Evolutionary conservation across 1,140 invertebrate species (phyloP).

Genomic region (Dreissena rostriformis): DNA sequence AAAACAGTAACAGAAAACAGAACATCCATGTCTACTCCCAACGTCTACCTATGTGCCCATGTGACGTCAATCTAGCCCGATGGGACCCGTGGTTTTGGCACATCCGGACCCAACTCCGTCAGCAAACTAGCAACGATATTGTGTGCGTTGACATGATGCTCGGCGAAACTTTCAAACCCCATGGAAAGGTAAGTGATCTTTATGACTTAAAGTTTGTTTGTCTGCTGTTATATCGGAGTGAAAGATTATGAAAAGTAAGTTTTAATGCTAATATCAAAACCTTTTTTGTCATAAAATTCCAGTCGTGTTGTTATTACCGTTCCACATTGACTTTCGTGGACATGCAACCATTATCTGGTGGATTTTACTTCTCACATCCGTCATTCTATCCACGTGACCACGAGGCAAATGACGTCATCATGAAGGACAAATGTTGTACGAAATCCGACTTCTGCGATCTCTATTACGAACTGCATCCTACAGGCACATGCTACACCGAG

Average conservation of each 20-base stretch:
- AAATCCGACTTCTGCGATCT: constrained; percentile 12
- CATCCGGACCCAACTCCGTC: neutral
- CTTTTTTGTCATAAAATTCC: neutral
- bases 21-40: neutral
- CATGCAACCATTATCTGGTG: neutral
- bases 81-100: constrained; percentile 34
- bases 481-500: constrained; percentile 10
- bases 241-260: neutral
- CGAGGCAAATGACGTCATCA: neutral
- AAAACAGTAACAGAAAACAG: constrained; percentile 4
- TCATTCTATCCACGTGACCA: neutral
- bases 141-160: constrained; percentile 25
- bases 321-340: neutral
- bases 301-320: neutral
- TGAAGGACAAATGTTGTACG: neutral
- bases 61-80: constrained; percentile 21
- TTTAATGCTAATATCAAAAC: neutral
- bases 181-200: constrained; percentile 1
- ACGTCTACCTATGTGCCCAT: constrained; percentile 18
- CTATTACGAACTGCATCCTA: constrained; percentile 9
- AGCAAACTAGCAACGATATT: neutral
- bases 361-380: neutral
- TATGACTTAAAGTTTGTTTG: too few species aligned
- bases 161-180: neutral
- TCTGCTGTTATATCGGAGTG: neutral